phyloP scores from a whole-genome alignment of 2,797 vertebrate species.

The Tenualosa thibaudeaui region DNA sequence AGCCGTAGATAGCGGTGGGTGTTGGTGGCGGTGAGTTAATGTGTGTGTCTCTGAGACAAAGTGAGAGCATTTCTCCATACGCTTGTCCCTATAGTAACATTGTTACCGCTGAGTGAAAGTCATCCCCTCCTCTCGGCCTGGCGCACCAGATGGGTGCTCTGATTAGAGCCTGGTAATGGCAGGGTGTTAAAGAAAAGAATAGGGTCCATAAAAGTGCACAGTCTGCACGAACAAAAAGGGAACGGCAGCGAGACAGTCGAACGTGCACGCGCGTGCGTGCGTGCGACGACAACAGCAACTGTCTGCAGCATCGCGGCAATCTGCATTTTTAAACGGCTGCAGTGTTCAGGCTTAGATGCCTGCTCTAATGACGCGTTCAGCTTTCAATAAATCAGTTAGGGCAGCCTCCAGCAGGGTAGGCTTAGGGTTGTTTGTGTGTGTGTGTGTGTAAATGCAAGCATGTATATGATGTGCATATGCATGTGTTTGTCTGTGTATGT shows the following conservation, averaged over 20 bases:
- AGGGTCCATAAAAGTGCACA: slow-evolving; percentile 56
- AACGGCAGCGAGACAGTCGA: slow-evolving; percentile 36
- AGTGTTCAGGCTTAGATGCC: slow-evolving; percentile 75
- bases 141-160: slow-evolving; percentile 62
- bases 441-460: neutral
- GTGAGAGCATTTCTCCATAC: neutral
- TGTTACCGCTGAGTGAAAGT: slow-evolving; percentile 52
- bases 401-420: slow-evolving; percentile 65
- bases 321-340: slow-evolving; percentile 65
- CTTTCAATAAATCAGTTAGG: slow-evolving; percentile 77
- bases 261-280: no score
- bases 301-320: neutral
- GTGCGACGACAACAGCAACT: no score
- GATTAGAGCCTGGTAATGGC: slow-evolving; percentile 60
- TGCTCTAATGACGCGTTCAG: slow-evolving; percentile 79
- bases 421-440: neutral
- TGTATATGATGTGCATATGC: neutral
- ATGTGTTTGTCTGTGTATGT: neutral
- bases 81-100: slow-evolving; percentile 33
- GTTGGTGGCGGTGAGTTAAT: slow-evolving; percentile 35
- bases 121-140: slow-evolving; percentile 32
- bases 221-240: slow-evolving; percentile 56
- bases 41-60: neutral
- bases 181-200: slow-evolving; percentile 61
- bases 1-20: neutral